These are phyloP conservation scores for Adelges cooleyi DNA, from an alignment of 1,140 invertebrate species.

Conservation along the genomic window DNA sequence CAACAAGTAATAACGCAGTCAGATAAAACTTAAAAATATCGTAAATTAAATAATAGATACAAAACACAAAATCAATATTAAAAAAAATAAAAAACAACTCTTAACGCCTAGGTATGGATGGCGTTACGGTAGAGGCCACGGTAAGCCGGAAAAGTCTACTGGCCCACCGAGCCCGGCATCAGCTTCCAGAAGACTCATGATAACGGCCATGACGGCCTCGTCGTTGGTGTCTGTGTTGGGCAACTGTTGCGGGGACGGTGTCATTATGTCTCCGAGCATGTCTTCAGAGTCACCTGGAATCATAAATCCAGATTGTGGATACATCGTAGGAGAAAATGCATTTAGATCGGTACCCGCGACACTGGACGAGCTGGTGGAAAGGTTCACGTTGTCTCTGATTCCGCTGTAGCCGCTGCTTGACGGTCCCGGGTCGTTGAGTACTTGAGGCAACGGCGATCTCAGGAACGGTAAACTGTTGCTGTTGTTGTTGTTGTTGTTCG, in stretches of 20 bases:
- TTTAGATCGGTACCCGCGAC: slow-evolving; percentile 35
- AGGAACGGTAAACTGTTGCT: background rate
- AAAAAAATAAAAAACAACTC: too few species aligned
- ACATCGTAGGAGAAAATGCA: slow-evolving; percentile 31
- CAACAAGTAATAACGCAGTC: too few species aligned
- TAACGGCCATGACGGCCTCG: slow-evolving; percentile 82
- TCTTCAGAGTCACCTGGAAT: slow-evolving; percentile 40
- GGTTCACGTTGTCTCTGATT: slow-evolving; percentile 40
- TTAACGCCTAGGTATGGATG: too few species aligned
- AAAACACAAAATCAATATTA: too few species aligned
- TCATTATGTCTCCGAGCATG: slow-evolving; percentile 50
- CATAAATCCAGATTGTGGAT: background rate
- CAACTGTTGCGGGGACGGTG: slow-evolving; percentile 39
- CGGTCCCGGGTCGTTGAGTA: background rate
- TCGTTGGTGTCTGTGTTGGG: slow-evolving; percentile 62
- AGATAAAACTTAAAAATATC: too few species aligned
- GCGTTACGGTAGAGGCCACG: slow-evolving; percentile 65
- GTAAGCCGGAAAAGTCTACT: slow-evolving; percentile 74
- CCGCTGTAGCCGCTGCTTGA: background rate
- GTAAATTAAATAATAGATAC: too few species aligned
- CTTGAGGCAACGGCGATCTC: background rate
- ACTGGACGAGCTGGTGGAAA: slow-evolving; percentile 35
- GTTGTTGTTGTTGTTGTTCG: background rate
- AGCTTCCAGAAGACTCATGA: slow-evolving; percentile 81
- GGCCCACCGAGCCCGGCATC: slow-evolving; percentile 60